A percentile compares a stretch with the other conserved stretches of the same genome.
Conservation (phyloP, 2,797 vertebrate genomes). For the Gallirallus australis region DNA sequence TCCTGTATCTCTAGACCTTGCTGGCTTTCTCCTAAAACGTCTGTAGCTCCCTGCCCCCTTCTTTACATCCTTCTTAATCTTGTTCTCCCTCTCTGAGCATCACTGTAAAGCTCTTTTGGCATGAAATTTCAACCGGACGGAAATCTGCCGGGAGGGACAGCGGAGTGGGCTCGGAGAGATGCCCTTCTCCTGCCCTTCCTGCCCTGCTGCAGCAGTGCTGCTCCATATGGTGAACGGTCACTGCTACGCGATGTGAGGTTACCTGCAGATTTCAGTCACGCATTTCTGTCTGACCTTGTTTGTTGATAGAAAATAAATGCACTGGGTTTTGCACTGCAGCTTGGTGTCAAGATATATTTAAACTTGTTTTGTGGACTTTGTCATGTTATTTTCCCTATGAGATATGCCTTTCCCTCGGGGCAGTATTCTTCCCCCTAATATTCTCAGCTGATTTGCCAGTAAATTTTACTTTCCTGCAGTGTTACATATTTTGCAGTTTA, state of each 20-base stretch:
- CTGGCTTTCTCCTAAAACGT: not conserved
- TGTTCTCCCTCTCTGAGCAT: not conserved
- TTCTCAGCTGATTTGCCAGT: not conserved
- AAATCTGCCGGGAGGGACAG: not conserved
- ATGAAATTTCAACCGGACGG: not conserved
- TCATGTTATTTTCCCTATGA: not conserved
- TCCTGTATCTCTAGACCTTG: not conserved
- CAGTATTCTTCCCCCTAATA: not conserved
- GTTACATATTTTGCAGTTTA: not conserved
- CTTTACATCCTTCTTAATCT: not conserved
- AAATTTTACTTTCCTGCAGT: not conserved
- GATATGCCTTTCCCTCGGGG: not conserved
- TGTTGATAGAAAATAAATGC: not conserved
- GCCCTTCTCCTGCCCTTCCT: not conserved
- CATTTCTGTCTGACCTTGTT: not conserved
- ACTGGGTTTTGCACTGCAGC: not conserved
- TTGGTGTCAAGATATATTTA: not conserved
- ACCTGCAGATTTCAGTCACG: not conserved
- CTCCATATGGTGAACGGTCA: not conserved
- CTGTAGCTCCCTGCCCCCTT: not conserved
- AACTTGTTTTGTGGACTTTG: not conserved
- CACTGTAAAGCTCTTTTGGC: not conserved
- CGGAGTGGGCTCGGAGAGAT: not conserved
- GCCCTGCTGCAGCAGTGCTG: accelerated
- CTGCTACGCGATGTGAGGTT: accelerated